phyloP scores from a whole-genome alignment of 2,113 vertebrate genomes.

The Tyrannus savana region DNA sequence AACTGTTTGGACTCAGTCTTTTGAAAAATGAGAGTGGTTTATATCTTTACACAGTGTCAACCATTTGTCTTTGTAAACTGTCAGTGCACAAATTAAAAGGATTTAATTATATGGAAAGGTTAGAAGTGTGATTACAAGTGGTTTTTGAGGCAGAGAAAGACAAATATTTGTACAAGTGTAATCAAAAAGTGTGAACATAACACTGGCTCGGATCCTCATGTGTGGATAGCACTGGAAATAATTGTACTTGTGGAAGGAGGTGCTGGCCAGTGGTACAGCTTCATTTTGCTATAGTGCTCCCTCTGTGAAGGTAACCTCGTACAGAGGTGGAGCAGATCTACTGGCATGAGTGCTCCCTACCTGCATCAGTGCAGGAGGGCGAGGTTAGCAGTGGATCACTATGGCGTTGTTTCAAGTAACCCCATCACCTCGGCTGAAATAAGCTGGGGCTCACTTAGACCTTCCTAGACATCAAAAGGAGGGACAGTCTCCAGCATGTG shows the following conservation, averaged over 20 bases:
- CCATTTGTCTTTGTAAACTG: constrained; percentile 9
- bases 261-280: neutral
- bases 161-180: constrained; percentile 13
- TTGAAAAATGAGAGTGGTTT: neutral
- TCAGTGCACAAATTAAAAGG: neutral
- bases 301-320: neutral
- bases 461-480: neutral
- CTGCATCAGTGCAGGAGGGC: neutral
- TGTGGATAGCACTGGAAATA: neutral
- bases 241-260: neutral
- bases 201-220: fast-evolving
- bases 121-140: neutral
- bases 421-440: neutral
- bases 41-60: neutral
- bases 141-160: constrained; percentile 12
- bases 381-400: neutral
- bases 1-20: neutral
- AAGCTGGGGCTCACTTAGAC: neutral
- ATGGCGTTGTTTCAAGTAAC: neutral
- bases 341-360: neutral
- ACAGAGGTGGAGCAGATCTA: neutral
- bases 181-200: neutral
- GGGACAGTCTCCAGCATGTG: neutral
- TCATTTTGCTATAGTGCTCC: neutral
- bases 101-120: constrained; percentile 1